Evolutionary conservation across 1,140 invertebrate genomes (phyloP).

Genomic region (Drosophila miranda): DNA sequence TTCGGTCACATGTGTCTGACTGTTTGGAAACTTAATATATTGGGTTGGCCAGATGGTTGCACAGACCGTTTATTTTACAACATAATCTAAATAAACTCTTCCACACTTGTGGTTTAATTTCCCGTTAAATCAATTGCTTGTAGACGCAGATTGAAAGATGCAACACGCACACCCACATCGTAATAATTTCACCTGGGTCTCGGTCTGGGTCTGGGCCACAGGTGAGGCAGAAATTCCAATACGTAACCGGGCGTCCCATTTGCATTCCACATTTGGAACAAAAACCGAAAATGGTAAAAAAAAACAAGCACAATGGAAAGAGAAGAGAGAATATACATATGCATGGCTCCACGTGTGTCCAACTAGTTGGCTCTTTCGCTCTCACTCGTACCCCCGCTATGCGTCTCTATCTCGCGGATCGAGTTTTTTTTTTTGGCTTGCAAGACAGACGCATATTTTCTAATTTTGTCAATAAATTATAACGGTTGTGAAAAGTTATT

Average conservation of each 20-base stretch:
- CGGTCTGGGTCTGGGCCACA: no score
- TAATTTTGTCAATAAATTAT: constrained; percentile 77
- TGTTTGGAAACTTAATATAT: no score
- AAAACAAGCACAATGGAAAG: neutral
- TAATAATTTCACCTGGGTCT: constrained; percentile 46
- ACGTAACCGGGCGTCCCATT: constrained; percentile 47
- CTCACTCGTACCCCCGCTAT: no score
- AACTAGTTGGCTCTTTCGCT: constrained; percentile 3
- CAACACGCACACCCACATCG: neutral
- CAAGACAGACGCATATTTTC: constrained; percentile 49
- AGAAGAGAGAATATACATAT: neutral
- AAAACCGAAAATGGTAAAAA: constrained; percentile 11
- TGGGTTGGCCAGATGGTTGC: no score
- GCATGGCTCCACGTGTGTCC: constrained; percentile 20
- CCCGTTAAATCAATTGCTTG: no score
- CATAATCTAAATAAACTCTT: no score
- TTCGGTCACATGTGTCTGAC: no score
- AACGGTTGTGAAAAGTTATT: constrained; percentile 81
- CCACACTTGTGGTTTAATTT: no score
- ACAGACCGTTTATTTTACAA: no score
- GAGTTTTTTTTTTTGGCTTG: constrained; percentile 20
- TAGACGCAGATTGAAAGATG: neutral
- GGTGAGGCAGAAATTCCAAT: constrained; percentile 47
- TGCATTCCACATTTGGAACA: constrained; percentile 45
- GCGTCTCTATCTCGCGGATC: no score